These are phyloP conservation scores for Protomyctophum bolini DNA, from an alignment of 2,113 vertebrate genomes.

Conservation along the genomic window DNA sequence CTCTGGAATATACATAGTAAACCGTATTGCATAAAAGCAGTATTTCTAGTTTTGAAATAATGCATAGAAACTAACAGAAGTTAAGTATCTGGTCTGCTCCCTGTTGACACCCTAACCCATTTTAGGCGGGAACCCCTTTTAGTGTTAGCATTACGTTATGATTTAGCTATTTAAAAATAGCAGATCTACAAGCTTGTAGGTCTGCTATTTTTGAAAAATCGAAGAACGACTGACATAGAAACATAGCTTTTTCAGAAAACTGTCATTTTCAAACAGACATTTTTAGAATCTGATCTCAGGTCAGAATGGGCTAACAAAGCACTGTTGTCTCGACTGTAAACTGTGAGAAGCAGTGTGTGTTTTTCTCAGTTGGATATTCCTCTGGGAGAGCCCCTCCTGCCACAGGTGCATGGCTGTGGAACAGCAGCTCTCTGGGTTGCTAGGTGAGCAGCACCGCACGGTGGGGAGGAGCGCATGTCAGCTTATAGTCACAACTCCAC, in stretches of 20 bases:
- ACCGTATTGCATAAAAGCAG: neutral
- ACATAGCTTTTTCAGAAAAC: no score
- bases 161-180: no score
- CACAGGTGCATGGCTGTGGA: slow-evolving; percentile 18
- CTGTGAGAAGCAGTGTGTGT: slow-evolving; percentile 8
- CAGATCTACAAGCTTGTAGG: no score
- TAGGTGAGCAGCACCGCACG: slow-evolving; percentile 38
- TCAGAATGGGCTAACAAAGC: no score
- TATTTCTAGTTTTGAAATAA: no score
- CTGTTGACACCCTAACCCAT: slow-evolving; percentile 16
- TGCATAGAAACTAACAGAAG: neutral
- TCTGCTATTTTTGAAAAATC: no score
- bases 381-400: slow-evolving; percentile 18
- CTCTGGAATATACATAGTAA: slow-evolving; percentile 12
- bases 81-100: neutral
- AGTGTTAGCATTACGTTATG: no score
- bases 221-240: no score
- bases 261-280: no score
- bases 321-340: neutral
- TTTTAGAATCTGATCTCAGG: no score
- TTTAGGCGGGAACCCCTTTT: no score
- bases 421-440: slow-evolving; percentile 38
- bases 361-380: slow-evolving; percentile 18
- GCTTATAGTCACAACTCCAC: slow-evolving; percentile 29
- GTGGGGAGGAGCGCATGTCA: neutral